These are phyloP conservation scores for Hybognathus amarus DNA, from an alignment of 2,797 vertebrate genomes.

Conservation along the genomic window DNA sequence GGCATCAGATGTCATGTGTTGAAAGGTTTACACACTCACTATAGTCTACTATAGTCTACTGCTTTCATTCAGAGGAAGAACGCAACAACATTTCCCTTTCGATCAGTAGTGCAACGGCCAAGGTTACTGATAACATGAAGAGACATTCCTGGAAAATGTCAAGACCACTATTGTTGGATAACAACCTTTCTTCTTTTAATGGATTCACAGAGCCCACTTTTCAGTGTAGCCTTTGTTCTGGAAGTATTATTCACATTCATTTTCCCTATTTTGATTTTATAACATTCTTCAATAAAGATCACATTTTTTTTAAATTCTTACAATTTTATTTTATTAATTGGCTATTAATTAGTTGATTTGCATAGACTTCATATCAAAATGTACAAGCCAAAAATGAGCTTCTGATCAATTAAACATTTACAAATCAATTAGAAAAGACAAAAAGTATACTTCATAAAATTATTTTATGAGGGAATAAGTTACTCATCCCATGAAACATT, in stretches of 20 bases:
- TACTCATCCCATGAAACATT: background rate
- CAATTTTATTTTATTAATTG: background rate
- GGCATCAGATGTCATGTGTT: background rate
- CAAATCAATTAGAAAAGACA: background rate
- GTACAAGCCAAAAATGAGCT: background rate
- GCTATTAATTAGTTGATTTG: background rate
- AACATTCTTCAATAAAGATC: background rate
- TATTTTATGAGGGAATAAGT: background rate
- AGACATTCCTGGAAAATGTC: constrained; percentile 34
- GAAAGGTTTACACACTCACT: background rate
- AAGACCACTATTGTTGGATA: constrained; percentile 7
- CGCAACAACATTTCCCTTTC: background rate
- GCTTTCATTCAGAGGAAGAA: background rate
- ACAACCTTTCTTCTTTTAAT: constrained; percentile 12
- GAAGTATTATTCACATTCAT: background rate
- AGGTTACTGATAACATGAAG: constrained; percentile 8
- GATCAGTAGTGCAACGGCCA: constrained; percentile 19
- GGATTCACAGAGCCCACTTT: background rate
- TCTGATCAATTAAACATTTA: too few species aligned
- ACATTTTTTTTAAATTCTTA: background rate
- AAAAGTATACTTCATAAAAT: background rate
- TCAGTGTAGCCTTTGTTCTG: background rate
- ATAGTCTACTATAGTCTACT: background rate
- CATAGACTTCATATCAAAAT: background rate
- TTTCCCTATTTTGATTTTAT: background rate